phyloP scores from a whole-genome alignment of 2,888 invertebrate genomes.

The Caenorhabditis plicata region DNA sequence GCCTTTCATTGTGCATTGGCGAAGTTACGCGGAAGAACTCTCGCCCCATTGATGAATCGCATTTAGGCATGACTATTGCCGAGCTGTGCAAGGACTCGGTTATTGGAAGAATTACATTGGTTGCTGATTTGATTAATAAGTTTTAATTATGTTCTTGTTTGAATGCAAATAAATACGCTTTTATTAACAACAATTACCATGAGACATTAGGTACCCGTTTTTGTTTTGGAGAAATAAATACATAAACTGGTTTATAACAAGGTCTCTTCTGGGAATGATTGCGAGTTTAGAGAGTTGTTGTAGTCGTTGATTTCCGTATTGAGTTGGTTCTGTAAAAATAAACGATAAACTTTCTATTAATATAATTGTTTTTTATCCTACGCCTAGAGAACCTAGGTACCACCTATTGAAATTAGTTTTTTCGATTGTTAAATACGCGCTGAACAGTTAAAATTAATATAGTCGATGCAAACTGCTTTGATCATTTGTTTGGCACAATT shows the following conservation, averaged over 20 bases:
- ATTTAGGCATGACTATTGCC: background rate
- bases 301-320: constrained; percentile 17
- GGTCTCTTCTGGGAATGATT: constrained; percentile 27
- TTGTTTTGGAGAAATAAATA: no score
- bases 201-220: background rate
- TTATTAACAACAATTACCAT: background rate
- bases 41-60: background rate
- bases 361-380: no score
- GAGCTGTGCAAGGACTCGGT: background rate
- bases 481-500: no score
- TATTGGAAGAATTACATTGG: background rate
- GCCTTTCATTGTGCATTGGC: background rate
- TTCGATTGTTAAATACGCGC: no score
- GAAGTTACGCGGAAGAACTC: background rate
- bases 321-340: constrained; percentile 15
- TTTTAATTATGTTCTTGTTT: no score
- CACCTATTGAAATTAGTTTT: no score
- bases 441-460: no score
- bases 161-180: background rate
- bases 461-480: no score
- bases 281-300: constrained; percentile 5
- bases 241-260: constrained; percentile 7
- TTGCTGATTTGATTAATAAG: background rate
- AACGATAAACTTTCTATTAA: no score
- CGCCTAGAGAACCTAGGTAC: no score